Evolutionary conservation across 1,140 invertebrate genomes (phyloP).

Genomic region (Dysdera silvatica): DNA sequence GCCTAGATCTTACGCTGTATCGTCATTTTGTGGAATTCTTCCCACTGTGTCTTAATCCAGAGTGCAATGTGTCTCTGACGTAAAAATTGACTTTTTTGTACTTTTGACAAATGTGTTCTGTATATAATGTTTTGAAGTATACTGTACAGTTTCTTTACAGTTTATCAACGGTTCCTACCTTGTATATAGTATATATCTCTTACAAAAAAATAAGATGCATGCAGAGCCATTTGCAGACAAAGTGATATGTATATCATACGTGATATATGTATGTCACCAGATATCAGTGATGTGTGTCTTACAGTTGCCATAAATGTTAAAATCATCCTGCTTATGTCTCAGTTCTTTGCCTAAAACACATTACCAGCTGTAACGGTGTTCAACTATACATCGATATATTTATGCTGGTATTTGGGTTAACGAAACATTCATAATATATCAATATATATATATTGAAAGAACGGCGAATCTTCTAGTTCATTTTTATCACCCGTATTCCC

Average conservation of each 20-base stretch:
- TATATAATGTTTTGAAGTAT: slow-evolving; percentile 25
- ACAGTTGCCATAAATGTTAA: slow-evolving; percentile 27
- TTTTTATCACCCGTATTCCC: no score
- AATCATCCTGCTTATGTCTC: neutral
- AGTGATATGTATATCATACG: slow-evolving; percentile 14
- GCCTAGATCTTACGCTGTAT: no score
- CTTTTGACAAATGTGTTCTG: slow-evolving; percentile 26
- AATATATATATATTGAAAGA: no score
- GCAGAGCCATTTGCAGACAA: slow-evolving; percentile 1
- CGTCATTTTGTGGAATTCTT: slow-evolving; percentile 14
- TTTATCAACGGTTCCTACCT: slow-evolving; percentile 28
- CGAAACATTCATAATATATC: no score
- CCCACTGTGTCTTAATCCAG: slow-evolving; percentile 20
- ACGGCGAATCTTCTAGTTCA: no score
- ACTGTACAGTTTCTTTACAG: slow-evolving; percentile 28
- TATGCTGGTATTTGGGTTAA: no score
- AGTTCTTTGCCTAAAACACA: no score
- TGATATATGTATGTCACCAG: slow-evolving; percentile 21
- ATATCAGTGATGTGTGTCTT: slow-evolving; percentile 22
- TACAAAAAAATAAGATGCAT: no score
- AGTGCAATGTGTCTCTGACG: slow-evolving; percentile 23
- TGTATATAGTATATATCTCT: slow-evolving; percentile 21
- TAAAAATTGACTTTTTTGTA: slow-evolving; percentile 24
- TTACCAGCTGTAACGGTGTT: no score
- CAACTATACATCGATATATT: no score